phyloP scores from a whole-genome alignment of 2,113 vertebrate species.

The Strix uralensis region DNA sequence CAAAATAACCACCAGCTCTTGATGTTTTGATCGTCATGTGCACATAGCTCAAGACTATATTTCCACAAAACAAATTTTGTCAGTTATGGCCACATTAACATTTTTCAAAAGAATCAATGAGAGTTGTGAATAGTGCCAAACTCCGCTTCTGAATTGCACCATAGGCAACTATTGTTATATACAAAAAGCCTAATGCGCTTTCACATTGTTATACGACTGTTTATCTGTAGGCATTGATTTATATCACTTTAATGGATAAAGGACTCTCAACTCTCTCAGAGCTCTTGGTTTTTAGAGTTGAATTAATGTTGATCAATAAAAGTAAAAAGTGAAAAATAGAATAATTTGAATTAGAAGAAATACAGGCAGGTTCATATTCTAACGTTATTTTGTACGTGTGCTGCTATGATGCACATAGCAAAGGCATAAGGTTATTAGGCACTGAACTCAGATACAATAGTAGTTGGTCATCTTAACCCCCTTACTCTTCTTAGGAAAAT shows the following conservation, averaged over 20 bases:
- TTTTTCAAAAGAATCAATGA: neutral
- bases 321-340: neutral
- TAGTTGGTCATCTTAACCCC: neutral
- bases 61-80: neutral
- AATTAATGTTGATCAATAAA: neutral
- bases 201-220: neutral
- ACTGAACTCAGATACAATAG: neutral
- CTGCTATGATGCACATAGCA: neutral
- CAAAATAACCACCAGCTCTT: neutral
- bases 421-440: neutral
- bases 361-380: neutral
- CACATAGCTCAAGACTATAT: neutral
- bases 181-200: neutral
- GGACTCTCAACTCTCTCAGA: neutral
- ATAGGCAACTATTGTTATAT: neutral
- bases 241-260: neutral
- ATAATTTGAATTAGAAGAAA: neutral
- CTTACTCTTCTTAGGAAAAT: neutral
- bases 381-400: neutral
- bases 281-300: neutral
- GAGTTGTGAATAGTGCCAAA: neutral
- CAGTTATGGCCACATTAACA: neutral
- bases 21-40: neutral
- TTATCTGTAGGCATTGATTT: neutral
- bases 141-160: neutral